Evolutionary conservation across 2,113 vertebrate species (phyloP), one percentile per base, ranked within the genome.

Genomic region (Labeo catla): DNA sequence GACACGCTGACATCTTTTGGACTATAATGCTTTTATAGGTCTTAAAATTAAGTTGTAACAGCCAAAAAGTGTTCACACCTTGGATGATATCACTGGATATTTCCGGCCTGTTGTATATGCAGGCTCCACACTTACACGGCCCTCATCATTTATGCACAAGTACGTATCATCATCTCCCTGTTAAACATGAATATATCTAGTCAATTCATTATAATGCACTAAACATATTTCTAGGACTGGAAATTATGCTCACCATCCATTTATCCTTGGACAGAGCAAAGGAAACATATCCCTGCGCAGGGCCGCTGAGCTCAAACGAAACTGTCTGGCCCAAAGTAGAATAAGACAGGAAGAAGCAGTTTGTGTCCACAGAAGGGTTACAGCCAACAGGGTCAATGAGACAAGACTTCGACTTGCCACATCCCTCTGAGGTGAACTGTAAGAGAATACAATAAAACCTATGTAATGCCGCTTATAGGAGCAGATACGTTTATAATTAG

Each of bases 81-180:
- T 66, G 1, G 92, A 91, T 66, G 94, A 91, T 86, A 95, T 54
- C 39, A 91, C 66, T 78, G 96, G 96, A 79, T 92, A 86, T 23
- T 84, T 91, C 52, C 95, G 88, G 1, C 94, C 94, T 6, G 10
- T 89, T 57, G 94, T 65, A 49, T 21, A 87, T 8, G 95, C 92
- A 47, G 95, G 86, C 83, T 89, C 91, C 43, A 96, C 87, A 0
- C 54, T 81, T 81, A 96, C 77, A 0, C 0, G 78, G 65, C 93
- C 91, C 43, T 94, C 91, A 0, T 86, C 81, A 28, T 9, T 91
- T 86, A 97, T 10, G 70, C 96, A 98, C 34, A 97, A 2, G 70
- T 97, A 97, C 0, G 93, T 92, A 76, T 97, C 96, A 86, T 97
- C 97, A 15, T 92, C 90, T 74, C 96, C 96, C 96, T 97, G 65